Evolutionary conservation across 2,888 invertebrate genomes (phyloP).

Genomic region (Liopterus haemorrhoidalis): DNA sequence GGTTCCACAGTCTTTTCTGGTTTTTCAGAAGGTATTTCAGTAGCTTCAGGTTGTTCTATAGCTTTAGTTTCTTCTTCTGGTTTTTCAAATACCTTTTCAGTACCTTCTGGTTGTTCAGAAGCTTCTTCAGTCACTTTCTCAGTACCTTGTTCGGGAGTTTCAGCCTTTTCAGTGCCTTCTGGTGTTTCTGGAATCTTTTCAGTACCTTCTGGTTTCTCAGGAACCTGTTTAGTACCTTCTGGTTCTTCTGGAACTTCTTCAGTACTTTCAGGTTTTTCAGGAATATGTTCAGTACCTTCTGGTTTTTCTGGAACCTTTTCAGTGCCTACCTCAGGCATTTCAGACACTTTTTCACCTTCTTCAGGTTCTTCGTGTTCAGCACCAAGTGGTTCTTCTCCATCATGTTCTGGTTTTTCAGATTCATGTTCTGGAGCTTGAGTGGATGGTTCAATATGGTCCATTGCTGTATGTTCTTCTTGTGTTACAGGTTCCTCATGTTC

Average conservation of each 20-base stretch:
- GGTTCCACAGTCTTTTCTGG: slow-evolving; percentile 12
- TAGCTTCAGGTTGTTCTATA: slow-evolving; percentile 19
- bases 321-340: slow-evolving; percentile 6
- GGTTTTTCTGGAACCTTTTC: slow-evolving; percentile 24
- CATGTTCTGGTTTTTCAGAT: slow-evolving; percentile 25
- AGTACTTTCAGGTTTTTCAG: slow-evolving; percentile 5
- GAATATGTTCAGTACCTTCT: slow-evolving; percentile 1
- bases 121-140: slow-evolving; percentile 8
- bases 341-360: slow-evolving; percentile 2
- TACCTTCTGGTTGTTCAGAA: slow-evolving; percentile 5
- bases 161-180: slow-evolving; percentile 4
- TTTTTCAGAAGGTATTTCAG: slow-evolving; percentile 17
- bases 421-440: no score
- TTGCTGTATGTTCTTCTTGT: no score
- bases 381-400: slow-evolving; percentile 24
- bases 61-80: slow-evolving; percentile 14
- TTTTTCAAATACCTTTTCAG: slow-evolving; percentile 19
- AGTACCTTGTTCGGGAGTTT: slow-evolving; percentile 22
- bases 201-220: slow-evolving; percentile 5
- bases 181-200: slow-evolving; percentile 23
- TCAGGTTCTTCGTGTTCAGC: slow-evolving; percentile 19
- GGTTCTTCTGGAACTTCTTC: slow-evolving; percentile 24
- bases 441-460: no score
- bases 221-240: slow-evolving; percentile 1
- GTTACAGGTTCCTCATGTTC: slow-evolving; percentile 26